Conservation (phyloP, 2,888 invertebrate species). For the Xestia rhomboidea region DNA sequence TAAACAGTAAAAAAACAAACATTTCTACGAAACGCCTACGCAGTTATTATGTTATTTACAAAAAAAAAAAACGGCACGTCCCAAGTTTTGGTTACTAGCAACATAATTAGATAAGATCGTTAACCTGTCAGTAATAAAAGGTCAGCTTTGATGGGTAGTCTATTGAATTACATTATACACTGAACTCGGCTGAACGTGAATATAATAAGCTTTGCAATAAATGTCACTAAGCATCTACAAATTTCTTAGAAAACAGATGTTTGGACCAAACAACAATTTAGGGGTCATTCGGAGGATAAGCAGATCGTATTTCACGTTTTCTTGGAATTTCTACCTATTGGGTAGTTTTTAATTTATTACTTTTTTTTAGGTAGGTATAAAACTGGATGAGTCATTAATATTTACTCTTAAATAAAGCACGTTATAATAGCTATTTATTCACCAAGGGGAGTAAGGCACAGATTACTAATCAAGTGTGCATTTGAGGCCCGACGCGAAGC, state of each 20-base stretch:
- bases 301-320: background rate
- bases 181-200: slow-evolving; percentile 28
- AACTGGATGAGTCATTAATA: background rate
- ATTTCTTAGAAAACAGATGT: slow-evolving; percentile 40
- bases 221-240: slow-evolving; percentile 41
- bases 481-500: no score
- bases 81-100: slow-evolving; percentile 4
- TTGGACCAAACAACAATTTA: slow-evolving; percentile 17
- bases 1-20: background rate
- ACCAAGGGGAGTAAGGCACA: no score
- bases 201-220: slow-evolving; percentile 45
- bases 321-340: background rate
- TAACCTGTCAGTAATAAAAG: slow-evolving; percentile 42
- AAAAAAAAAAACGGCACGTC: background rate
- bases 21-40: slow-evolving; percentile 3
- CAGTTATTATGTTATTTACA: background rate
- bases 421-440: no score
- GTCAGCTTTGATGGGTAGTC: slow-evolving; percentile 31
- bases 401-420: background rate
- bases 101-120: slow-evolving; percentile 35
- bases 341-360: background rate
- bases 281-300: background rate
- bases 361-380: background rate
- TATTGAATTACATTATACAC: slow-evolving; percentile 39
- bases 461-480: no score